Evolutionary conservation across 2,113 vertebrate genomes (phyloP).

Genomic region (Tragelaphus buxtoni): DNA sequence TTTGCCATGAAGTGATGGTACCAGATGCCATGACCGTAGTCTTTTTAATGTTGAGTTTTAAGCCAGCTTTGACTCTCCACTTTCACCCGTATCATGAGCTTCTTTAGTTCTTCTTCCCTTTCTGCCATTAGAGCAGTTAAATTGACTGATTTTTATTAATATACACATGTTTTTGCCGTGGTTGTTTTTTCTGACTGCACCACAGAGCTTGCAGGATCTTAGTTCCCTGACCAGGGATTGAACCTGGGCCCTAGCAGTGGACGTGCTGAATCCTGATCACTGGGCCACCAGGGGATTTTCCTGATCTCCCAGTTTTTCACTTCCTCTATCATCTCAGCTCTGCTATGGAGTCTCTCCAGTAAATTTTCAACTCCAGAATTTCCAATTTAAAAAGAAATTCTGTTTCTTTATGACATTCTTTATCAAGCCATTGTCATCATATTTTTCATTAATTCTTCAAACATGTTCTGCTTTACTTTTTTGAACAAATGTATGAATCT

Average conservation of each 20-base stretch:
- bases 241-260: not conserved
- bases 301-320: not conserved
- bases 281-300: not conserved
- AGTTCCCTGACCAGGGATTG: not conserved
- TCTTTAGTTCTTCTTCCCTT: not conserved
- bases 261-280: not conserved
- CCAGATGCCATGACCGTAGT: not conserved
- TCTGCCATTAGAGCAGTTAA: not conserved
- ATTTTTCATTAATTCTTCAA: not conserved
- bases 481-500: fast-evolving
- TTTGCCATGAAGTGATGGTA: not conserved
- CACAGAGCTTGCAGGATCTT: not conserved
- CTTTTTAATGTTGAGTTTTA: not conserved
- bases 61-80: not conserved
- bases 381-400: not conserved
- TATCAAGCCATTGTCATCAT: no score
- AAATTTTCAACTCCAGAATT: not conserved
- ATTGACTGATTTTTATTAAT: not conserved
- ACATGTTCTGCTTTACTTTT: not conserved
- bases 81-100: not conserved
- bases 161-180: not conserved
- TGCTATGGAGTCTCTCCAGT: not conserved
- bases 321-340: not conserved
- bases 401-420: not conserved
- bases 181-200: not conserved